These are phyloP conservation scores for Willisornis vidua DNA, from an alignment of 2,113 vertebrate genomes.

Conservation along the genomic window DNA sequence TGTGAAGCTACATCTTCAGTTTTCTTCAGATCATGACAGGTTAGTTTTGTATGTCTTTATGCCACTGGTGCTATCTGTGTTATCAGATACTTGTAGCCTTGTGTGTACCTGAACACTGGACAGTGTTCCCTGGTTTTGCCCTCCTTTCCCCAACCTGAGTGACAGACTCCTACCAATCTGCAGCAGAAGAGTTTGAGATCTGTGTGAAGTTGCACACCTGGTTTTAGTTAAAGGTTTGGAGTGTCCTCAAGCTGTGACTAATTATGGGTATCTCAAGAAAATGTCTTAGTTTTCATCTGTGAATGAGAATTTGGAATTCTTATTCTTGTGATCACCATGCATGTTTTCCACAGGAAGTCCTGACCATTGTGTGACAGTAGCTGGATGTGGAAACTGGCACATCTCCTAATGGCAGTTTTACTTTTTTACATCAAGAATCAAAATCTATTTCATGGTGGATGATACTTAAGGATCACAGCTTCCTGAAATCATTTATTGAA, in stretches of 20 bases:
- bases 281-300: background rate
- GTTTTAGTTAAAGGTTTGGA: background rate
- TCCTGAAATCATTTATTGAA: background rate
- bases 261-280: background rate
- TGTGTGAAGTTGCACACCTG: background rate
- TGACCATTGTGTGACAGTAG: background rate
- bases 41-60: background rate
- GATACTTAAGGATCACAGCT: background rate
- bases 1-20: background rate
- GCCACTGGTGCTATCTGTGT: background rate
- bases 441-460: background rate
- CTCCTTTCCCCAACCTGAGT: background rate
- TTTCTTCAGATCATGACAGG: background rate
- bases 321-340: background rate
- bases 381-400: background rate
- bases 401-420: background rate
- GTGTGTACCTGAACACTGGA: background rate
- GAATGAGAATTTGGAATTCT: background rate
- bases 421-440: background rate
- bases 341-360: background rate
- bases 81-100: background rate
- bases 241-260: background rate
- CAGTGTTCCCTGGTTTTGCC: background rate
- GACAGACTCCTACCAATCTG: background rate
- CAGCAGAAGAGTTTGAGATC: background rate